Evolutionary conservation across 2,888 invertebrate genomes (phyloP), one percentile per base, ranked within the genome.

Genomic region (Rugalucina vietnamica): DNA sequence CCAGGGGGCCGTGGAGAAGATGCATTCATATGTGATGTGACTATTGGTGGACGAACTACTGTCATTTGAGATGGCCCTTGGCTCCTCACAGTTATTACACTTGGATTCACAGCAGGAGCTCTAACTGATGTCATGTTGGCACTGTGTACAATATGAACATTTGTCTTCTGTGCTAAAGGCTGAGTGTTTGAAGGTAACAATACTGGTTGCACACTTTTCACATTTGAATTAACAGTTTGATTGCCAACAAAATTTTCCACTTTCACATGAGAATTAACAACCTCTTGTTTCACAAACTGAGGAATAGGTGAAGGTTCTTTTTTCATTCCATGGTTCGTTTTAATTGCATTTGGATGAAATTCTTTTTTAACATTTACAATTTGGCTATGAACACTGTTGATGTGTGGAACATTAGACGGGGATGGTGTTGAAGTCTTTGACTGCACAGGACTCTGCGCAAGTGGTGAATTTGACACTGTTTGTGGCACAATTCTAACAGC

Each of bases 31-130:
- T 81, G 88, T 72, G 92, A 90, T 69, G 91, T 89, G 54, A 92
- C 88, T 49, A 91, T 86, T 79, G 90, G 91, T 50, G 91, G 92
- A 79, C 91, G 85, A 70, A 91, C 90, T 24, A 92, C 88, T 77
- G 85, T 78, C 65, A 92, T 90, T 76, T 91, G 92, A 14, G 85
- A 74, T 24, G 90, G 90, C 60, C 85, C 80, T 74, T 88, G 91
- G 70, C 92, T 89, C 72, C 92, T 87, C 18, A 93, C 92, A 73
- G 93, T 91, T 76, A 93, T 92, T 50, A 93, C 89, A 91, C 87
- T 90, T 74, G 91, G 88, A 84, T 89, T 91, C 60, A 85, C 76
- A 60, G 82, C 89, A 43, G 85, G 79, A 54, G 84, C 77, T 78
- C 86, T 86, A 34, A 88, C 83, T 70, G 87, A 85, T 60, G 89